Percentiles rank a stretch among this genome's conserved stretches.
phyloP scores from a whole-genome alignment of 2,888 invertebrate species.

The Schizotus pectinicornis region DNA sequence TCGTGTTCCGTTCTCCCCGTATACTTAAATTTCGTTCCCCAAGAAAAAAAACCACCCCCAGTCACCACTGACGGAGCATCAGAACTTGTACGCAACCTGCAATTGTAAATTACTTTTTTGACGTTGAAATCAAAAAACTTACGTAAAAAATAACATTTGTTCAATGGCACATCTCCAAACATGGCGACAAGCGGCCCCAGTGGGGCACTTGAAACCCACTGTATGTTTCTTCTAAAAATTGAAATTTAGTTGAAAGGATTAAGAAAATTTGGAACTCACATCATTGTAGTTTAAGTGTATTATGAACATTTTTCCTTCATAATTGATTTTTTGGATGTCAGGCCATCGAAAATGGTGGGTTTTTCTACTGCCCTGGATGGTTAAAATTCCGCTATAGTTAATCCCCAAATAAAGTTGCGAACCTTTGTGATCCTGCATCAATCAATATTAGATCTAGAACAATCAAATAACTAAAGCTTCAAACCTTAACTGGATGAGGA shows the following conservation, averaged over 20 bases:
- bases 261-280: constrained; percentile 62
- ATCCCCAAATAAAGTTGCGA: constrained; percentile 93
- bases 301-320: constrained; percentile 97
- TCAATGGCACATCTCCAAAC: constrained; percentile 98
- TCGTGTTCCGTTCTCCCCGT: constrained; percentile 91
- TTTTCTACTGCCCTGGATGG: constrained; percentile 91
- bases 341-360: constrained; percentile 96
- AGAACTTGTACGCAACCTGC: constrained; percentile 83
- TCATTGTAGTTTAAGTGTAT: constrained; percentile 92
- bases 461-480: background rate
- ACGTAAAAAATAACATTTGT: constrained; percentile 98
- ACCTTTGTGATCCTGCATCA: constrained; percentile 85
- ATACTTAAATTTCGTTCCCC: constrained; percentile 94
- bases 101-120: constrained; percentile 14
- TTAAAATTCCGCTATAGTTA: constrained; percentile 93
- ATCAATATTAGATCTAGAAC: background rate
- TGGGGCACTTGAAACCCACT: constrained; percentile 94
- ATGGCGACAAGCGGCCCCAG: constrained; percentile 90
- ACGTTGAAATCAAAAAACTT: constrained; percentile 58
- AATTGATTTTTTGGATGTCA: constrained; percentile 95
- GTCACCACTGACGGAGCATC: constrained; percentile 84
- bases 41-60: constrained; percentile 90
- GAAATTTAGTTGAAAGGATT: constrained; percentile 13
- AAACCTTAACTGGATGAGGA: constrained; percentile 95
- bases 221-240: constrained; percentile 82